Percentiles rank a stretch among this genome's conserved stretches.
Conservation (phyloP, 2,797 vertebrate genomes). For the Acanthurus tractus region DNA sequence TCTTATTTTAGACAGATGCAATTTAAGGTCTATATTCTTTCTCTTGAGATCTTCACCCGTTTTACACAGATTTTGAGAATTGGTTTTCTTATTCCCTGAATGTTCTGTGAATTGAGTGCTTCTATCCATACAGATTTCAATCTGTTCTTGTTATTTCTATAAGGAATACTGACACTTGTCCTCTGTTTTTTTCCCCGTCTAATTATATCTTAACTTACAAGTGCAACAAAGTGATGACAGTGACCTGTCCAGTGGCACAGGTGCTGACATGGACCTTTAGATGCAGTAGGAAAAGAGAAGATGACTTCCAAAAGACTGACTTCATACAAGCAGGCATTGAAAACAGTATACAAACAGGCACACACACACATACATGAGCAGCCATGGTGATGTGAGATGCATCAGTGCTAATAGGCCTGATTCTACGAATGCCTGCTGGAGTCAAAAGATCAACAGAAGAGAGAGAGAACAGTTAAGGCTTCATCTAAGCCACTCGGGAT, state of each 20-base stretch:
- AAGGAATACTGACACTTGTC: background rate
- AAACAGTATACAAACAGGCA: background rate
- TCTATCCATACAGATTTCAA: background rate
- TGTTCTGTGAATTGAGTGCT: background rate
- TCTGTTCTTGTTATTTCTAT: background rate
- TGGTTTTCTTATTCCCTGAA: conserved; percentile 9
- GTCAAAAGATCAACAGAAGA: conserved; percentile 34
- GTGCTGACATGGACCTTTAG: background rate
- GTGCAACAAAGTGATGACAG: background rate
- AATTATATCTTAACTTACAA: conserved; percentile 14
- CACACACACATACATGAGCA: background rate
- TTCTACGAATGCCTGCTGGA: background rate
- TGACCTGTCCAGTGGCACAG: background rate
- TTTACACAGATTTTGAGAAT: background rate
- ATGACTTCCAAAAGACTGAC: conserved; percentile 8
- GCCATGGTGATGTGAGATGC: background rate
- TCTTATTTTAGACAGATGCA: conserved; percentile 13
- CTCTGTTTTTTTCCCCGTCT: background rate
- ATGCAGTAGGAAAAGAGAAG: background rate
- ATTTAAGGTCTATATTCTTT: conserved; percentile 11
- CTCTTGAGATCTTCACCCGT: conserved; percentile 20
- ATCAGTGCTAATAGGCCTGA: conserved; percentile 25
- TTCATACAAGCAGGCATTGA: background rate
- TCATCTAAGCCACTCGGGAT: conserved; percentile 4
- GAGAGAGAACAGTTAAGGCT: conserved; percentile 24